A percentile compares a stretch with the other conserved stretches of the same genome.
Evolutionary conservation across 2,888 invertebrate species (phyloP).

Genomic region (Chironomus riparius): DNA sequence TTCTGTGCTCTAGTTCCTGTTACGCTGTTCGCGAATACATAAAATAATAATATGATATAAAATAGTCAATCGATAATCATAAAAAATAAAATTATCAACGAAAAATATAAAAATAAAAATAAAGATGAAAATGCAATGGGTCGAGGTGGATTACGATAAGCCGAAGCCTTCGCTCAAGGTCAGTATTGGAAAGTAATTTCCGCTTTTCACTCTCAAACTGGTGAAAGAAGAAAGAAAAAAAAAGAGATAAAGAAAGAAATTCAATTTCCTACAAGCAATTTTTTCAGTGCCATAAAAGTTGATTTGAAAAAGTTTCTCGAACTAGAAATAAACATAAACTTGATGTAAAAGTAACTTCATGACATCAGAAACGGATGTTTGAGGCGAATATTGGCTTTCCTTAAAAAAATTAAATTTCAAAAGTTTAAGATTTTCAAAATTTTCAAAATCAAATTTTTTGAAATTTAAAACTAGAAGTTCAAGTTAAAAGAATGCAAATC

Average conservation of each 20-base stretch:
- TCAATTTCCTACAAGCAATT: background rate
- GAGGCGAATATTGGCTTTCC: too few species aligned
- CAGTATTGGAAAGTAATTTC: constrained; percentile 4
- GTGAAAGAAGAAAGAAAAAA: background rate
- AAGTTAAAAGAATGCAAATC: too few species aligned
- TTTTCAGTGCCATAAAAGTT: background rate
- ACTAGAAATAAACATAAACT: too few species aligned
- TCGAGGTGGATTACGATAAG: constrained; percentile 26
- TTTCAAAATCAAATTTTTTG: too few species aligned
- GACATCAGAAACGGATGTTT: too few species aligned
- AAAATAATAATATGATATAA: constrained; percentile 31
- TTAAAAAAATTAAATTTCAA: too few species aligned
- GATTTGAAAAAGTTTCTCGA: background rate
- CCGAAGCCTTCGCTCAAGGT: constrained; percentile 26
- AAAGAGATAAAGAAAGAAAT: background rate
- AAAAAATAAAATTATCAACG: background rate
- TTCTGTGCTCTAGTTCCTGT: background rate
- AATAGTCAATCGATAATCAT: constrained; percentile 39
- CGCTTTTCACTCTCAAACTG: background rate
- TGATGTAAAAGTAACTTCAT: too few species aligned
- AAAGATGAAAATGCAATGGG: constrained; percentile 26
- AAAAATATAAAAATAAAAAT: background rate
- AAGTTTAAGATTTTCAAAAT: too few species aligned
- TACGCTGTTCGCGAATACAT: background rate
- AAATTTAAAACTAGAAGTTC: too few species aligned